phyloP scores from a whole-genome alignment of 1,140 invertebrate species.

The Ectropis grisescens region DNA sequence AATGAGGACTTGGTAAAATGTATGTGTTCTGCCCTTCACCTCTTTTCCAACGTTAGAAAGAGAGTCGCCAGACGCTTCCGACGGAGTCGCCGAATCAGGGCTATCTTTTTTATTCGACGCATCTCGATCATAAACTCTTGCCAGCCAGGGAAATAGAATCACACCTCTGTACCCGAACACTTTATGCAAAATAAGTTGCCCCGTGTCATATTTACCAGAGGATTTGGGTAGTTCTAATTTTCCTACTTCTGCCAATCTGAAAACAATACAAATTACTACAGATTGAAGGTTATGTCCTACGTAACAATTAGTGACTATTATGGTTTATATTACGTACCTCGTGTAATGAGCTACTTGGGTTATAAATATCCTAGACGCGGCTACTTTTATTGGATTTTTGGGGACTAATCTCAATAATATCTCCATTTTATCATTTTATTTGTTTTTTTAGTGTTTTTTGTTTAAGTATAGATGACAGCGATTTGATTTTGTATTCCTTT shows the following conservation, averaged over 20 bases:
- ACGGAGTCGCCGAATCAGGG: constrained; percentile 26
- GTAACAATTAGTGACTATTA: constrained; percentile 13
- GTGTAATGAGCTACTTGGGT: constrained; percentile 57
- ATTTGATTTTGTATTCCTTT: constrained; percentile 13
- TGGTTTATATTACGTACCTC: constrained; percentile 23
- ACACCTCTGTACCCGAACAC: constrained; percentile 97
- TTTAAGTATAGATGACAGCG: constrained; percentile 22
- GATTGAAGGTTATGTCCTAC: constrained; percentile 39
- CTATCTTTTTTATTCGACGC: constrained; percentile 70
- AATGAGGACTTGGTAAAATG: constrained; percentile 97
- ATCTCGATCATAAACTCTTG: constrained; percentile 94
- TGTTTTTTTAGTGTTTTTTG: constrained; percentile 48
- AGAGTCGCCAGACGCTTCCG: constrained; percentile 44
- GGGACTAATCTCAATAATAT: constrained; percentile 57
- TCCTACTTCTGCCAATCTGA: constrained; percentile 73
- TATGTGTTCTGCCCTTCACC: constrained; percentile 90
- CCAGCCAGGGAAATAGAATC: constrained; percentile 95
- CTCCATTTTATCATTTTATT: constrained; percentile 65
- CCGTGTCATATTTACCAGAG: constrained; percentile 93
- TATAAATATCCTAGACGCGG: constrained; percentile 47
- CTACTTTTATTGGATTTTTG: constrained; percentile 42
- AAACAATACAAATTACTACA: constrained; percentile 17
- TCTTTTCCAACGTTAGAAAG: constrained; percentile 80
- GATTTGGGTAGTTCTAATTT: constrained; percentile 84
- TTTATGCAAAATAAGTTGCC: constrained; percentile 94